Base-by-base conservation (phyloP, 1,140 invertebrate genomes). In the Cotesia vestalis region DNA sequence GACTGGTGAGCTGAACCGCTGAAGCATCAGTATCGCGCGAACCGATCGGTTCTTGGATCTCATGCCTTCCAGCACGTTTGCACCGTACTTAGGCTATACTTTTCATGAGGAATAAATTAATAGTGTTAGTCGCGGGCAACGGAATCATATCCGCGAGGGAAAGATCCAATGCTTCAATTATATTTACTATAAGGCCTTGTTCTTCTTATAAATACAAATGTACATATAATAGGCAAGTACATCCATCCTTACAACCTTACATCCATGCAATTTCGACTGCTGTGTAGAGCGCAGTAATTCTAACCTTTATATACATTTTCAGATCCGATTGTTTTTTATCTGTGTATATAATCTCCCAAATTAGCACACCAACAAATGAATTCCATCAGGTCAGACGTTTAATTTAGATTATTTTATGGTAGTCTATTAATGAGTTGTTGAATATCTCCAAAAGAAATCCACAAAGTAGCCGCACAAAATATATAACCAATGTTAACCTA, bases 81-180 rank as follows among this genome's bases (percentile, higher is more conserved):
- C 66, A 67, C 66, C 66, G 66, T 67, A 67, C 66, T 67, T 67
- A 67, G 66, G 27, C 66, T 34, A 52, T 67, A 67, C 66, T 67
- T 67, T 67, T 35, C 46, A 17, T 67, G 51, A 67, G 66, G 66
- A 67, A 67, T 67, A 67, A 67, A 67, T 67, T 67, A 67, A 67
- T 67, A 67, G 66, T 67, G 66, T 67, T 40, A 4, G 63, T 62
- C 35, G 20, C n/a, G 46, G 34, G 6, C 63, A 67, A 67, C 46
- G 52, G 51, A 55, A 67, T 67, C 66, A 67, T 67, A 67, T 67
- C 66, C 66, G 66, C 20, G 20, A 67, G 66, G 66, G 66, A 34
- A 55, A 20, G 62, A 67, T 67, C 14, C 17, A 52, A 67, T 27
- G 66, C 66, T 67, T 67, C 66, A 67, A 67, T 67, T 67, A 67